Evolutionary conservation across 2,797 vertebrate genomes (phyloP).

Genomic region (Rhinogobio ventralis): DNA sequence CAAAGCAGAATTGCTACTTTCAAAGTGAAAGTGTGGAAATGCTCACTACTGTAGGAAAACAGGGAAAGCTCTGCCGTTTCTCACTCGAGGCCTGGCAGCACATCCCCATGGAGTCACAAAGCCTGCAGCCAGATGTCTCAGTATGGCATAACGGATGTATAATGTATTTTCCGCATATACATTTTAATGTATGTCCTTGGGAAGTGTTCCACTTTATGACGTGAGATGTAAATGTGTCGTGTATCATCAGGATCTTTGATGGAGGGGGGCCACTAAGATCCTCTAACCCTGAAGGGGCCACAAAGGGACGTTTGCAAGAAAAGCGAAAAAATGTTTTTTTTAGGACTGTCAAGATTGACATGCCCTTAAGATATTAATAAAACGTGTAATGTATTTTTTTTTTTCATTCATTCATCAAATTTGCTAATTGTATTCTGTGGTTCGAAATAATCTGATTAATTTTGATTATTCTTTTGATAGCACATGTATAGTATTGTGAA

Average conservation of each 20-base stretch:
- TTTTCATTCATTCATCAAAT: neutral
- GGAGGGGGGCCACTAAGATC: neutral
- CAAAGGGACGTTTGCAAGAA: neutral
- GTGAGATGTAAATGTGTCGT: constrained; percentile 32
- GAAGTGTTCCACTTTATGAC: constrained; percentile 37
- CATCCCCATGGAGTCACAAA: constrained; percentile 44
- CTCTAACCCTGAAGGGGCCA: neutral
- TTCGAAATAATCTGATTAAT: too few species aligned
- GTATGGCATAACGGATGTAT: constrained; percentile 7
- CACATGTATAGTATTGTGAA: too few species aligned
- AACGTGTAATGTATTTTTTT: neutral
- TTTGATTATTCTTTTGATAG: too few species aligned
- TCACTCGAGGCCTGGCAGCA: constrained; percentile 5
- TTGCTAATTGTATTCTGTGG: neutral
- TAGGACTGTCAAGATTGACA: neutral
- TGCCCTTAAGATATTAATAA: neutral
- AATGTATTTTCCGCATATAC: constrained; percentile 55
- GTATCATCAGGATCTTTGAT: neutral
- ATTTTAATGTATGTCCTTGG: constrained; percentile 39
- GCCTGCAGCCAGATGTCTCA: constrained; percentile 37
- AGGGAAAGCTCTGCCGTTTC: constrained; percentile 18
- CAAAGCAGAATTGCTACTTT: neutral
- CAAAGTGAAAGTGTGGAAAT: neutral
- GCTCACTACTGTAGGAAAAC: constrained; percentile 28
- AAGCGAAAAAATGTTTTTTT: too few species aligned